phyloP scores from a whole-genome alignment of 2,888 invertebrate genomes.

The Thymelicus sylvestris region DNA sequence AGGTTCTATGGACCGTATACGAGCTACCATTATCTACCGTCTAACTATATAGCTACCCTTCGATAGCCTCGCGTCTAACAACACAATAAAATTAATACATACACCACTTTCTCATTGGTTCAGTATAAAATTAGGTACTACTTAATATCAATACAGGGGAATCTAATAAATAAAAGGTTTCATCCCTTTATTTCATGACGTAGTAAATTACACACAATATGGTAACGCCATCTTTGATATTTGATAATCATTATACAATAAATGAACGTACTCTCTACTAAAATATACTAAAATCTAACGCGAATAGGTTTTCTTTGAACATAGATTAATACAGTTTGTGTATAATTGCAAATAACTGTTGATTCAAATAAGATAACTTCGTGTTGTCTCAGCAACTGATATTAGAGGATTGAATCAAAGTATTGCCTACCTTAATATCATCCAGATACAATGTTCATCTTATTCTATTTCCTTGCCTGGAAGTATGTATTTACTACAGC shows the following conservation, averaged over 20 bases:
- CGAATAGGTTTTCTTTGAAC: neutral
- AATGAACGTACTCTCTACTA: neutral
- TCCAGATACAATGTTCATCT: too few relatives aligned
- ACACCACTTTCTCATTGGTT: neutral
- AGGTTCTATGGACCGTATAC: conserved; percentile 53
- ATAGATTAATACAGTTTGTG: neutral
- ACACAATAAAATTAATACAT: conserved; percentile 5
- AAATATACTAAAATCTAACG: neutral
- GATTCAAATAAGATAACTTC: too few relatives aligned
- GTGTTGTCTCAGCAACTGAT: too few relatives aligned
- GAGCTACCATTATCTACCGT: conserved; percentile 45
- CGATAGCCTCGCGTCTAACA: conserved; percentile 45
- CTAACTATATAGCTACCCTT: conserved; percentile 59
- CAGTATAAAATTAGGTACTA: conserved; percentile 21
- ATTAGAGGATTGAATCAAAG: too few relatives aligned
- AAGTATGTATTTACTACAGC: too few relatives aligned
- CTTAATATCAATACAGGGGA: neutral
- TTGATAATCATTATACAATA: conserved; percentile 2
- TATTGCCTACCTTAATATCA: too few relatives aligned
- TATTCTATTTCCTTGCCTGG: too few relatives aligned
- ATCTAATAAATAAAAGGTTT: conserved; percentile 14
- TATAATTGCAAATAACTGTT: too few relatives aligned
- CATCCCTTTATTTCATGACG: conserved; percentile 23
- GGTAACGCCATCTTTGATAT: conserved; percentile 40
- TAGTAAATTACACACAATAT: conserved; percentile 36